These are phyloP conservation scores for Aythya baeri DNA, from an alignment of 2,113 vertebrate genomes.

Conservation along the genomic window DNA sequence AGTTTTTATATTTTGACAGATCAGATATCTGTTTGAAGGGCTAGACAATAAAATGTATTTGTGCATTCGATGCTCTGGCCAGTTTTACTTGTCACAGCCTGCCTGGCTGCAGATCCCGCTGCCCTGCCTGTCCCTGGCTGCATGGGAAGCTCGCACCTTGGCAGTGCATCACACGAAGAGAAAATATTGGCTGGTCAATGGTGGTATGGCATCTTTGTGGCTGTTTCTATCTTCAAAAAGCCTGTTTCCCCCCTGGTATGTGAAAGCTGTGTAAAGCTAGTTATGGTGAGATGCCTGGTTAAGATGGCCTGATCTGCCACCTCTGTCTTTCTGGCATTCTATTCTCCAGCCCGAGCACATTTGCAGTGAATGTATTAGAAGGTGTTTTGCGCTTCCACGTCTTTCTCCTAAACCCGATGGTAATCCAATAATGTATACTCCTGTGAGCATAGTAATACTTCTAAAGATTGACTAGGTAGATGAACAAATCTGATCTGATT, in stretches of 20 bases:
- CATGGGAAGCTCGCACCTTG: neutral
- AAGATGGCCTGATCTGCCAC: neutral
- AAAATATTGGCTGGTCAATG: fast-evolving
- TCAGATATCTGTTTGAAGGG: neutral
- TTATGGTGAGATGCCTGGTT: neutral
- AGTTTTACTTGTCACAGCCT: neutral
- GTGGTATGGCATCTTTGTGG: fast-evolving
- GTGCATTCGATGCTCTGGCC: too few relatives aligned
- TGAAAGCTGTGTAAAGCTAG: neutral
- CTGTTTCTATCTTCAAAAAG: neutral
- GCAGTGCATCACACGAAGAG: fast-evolving
- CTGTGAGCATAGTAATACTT: neutral
- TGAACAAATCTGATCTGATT: neutral
- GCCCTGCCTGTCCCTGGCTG: neutral
- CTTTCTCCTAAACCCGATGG: neutral
- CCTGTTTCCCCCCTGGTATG: fast-evolving
- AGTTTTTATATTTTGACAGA: constrained; percentile 28
- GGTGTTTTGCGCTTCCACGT: neutral
- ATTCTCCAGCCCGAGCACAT: neutral
- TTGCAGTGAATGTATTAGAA: neutral
- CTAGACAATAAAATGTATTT: constrained; percentile 11
- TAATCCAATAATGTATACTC: neutral
- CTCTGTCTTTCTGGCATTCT: fast-evolving
- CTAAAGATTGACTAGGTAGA: neutral
- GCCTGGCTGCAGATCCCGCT: fast-evolving